Percentiles rank a stretch among this genome's conserved stretches.
Evolutionary conservation across 2,888 invertebrate genomes (phyloP).

Genomic region (Troides helena): DNA sequence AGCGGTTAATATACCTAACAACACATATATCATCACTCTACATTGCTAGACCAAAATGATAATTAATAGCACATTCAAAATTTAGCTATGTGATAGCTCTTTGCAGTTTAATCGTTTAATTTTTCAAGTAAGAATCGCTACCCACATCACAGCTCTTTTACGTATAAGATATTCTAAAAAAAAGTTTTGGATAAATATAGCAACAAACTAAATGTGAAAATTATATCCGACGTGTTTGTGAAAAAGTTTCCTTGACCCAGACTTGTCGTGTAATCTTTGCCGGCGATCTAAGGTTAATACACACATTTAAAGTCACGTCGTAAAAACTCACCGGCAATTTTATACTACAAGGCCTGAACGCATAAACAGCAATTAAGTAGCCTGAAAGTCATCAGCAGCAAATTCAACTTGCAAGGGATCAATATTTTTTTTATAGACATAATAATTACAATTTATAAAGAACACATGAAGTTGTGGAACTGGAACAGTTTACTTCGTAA

Average conservation of each 20-base stretch:
- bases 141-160: no score
- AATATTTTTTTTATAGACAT: neutral
- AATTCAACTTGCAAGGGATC: neutral
- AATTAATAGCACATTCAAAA: no score
- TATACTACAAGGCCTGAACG: slow-evolving; percentile 7
- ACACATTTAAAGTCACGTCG: slow-evolving; percentile 28
- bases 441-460: neutral
- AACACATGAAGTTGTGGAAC: no score
- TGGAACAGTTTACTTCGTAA: no score
- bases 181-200: neutral
- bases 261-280: slow-evolving; percentile 15
- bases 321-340: slow-evolving; percentile 24
- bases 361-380: slow-evolving; percentile 9
- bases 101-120: no score
- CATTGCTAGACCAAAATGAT: no score
- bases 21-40: no score
- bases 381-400: slow-evolving; percentile 18
- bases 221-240: slow-evolving; percentile 9
- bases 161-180: no score
- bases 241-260: slow-evolving; percentile 26
- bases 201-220: neutral
- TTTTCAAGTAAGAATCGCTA: no score
- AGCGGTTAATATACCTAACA: no score
- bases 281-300: slow-evolving; percentile 27
- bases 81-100: no score